Percentiles rank a stretch among this genome's conserved stretches.
Conservation (phyloP, 2,888 invertebrate species). For the Euzophera pinguis region DNA sequence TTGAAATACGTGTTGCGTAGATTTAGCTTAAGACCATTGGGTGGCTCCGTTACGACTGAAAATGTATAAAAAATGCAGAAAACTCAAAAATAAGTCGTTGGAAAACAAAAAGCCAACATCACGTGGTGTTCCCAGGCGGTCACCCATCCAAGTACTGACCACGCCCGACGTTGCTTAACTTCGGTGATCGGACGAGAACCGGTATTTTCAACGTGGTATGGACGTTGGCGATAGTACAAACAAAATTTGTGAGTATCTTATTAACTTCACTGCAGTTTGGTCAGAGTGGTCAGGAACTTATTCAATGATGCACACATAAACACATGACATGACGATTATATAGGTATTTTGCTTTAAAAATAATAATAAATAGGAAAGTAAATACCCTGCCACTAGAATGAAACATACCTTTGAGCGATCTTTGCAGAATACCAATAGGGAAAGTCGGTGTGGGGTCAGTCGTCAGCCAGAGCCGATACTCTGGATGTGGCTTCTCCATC, state of each 20-base stretch:
- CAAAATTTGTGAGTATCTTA: too few species aligned
- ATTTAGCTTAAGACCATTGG: constrained; percentile 93
- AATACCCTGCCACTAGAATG: not conserved
- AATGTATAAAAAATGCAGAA: constrained; percentile 11
- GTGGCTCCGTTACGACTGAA: constrained; percentile 94
- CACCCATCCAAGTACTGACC: constrained; percentile 70
- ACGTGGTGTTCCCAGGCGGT: constrained; percentile 51
- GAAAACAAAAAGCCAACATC: constrained; percentile 32
- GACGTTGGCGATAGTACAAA: constrained; percentile 25
- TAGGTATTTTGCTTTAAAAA: too few species aligned
- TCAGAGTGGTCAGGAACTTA: too few species aligned
- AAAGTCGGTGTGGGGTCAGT: constrained; percentile 93
- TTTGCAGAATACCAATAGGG: constrained; percentile 93
- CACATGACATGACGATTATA: too few species aligned
- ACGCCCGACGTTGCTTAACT: constrained; percentile 74
- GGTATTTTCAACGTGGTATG: constrained; percentile 56
- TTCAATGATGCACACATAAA: too few species aligned
- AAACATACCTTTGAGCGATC: constrained; percentile 86
- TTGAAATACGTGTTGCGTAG: constrained; percentile 93
- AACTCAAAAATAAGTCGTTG: not conserved
- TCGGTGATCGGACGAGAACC: constrained; percentile 77
- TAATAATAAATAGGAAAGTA: too few species aligned
- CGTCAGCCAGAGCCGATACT: constrained; percentile 95
- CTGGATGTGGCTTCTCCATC: constrained; percentile 90
- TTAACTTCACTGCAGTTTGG: too few species aligned